Percentiles rank a stretch among this genome's conserved stretches.
Evolutionary conservation across 2,113 vertebrate genomes (phyloP).

Genomic region (Natator depressus): DNA sequence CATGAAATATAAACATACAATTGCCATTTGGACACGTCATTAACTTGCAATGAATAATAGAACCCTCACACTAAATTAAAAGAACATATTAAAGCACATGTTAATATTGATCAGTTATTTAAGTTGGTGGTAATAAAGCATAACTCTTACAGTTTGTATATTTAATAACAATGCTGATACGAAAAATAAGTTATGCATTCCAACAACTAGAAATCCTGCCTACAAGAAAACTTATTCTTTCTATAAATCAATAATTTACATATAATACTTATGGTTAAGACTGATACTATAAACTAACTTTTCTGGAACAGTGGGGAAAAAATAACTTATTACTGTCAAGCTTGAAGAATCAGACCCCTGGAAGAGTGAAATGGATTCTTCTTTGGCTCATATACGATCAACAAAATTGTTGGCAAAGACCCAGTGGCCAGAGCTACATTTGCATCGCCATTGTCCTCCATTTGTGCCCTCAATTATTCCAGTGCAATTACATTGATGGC

Average conservation of each 20-base stretch:
- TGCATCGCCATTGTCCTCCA: not conserved
- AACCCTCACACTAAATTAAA: not conserved
- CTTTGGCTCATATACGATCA: not conserved
- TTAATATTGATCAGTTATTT: not conserved
- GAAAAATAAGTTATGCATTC: not conserved
- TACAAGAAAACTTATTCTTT: not conserved
- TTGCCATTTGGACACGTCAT: not conserved
- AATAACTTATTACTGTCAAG: not conserved
- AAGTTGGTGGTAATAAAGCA: not conserved
- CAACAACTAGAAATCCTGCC: not conserved
- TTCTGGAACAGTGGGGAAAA: not conserved
- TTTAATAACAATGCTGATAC: not conserved
- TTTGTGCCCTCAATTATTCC: not conserved
- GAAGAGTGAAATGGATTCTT: not conserved
- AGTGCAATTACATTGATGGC: not conserved
- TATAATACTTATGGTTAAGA: rapidly evolving
- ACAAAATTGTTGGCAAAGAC: not conserved
- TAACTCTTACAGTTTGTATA: not conserved
- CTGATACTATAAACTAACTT: not conserved
- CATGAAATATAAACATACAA: not conserved
- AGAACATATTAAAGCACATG: not conserved
- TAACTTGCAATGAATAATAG: not conserved
- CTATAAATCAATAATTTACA: not conserved
- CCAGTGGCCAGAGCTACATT: not conserved
- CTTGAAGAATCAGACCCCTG: not conserved